Base-by-base conservation (phyloP, 2,888 invertebrate species). In the Tenthredo distinguenda region DNA sequence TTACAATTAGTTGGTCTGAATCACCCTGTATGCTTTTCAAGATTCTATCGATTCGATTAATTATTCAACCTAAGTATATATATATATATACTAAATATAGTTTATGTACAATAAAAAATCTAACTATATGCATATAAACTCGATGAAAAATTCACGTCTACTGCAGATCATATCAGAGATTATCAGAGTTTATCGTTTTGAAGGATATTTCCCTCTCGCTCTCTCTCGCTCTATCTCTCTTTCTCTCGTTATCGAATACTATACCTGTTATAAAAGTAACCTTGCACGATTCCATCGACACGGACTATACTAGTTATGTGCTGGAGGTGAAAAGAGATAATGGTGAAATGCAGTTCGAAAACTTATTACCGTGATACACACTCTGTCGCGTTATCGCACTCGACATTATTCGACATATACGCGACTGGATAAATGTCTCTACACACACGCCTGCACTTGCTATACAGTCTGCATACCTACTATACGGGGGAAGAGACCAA, bases 281-380 rank as follows among this genome's bases (percentile, higher is more conserved):
- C 76, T 12, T 26, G 76, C 47, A 12, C 15, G 40, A 47, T 43
- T 71, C 71, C 15, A 71, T 55, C n/a, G 37, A n/a, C 18, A 34
- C 6, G 15, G 37, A 18, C 43, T 76, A 47, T 26, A 26, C 47
- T 47, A 47, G 71, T 18, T 34, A 21, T 10, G 31, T 26, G 5
- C 10, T 40, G 3, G 12, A 76, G 26, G 43, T 71, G 71, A 71
- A 71, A 47, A 76, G 76, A 76, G 76, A 76, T 76, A 76, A 76
- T 76, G 26, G 76, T 76, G 76, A 76, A 76, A 76, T 76, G 76
- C 76, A 76, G 76, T 76, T 76, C 26, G 76, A 76, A 76, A 76
- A 76, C 76, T 76, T 76, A 76, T 76, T 76, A 76, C 47, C 21
- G 37, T 47, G 21, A 76, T 71, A 71, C 34, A 40, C 71, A 71